Conservation (phyloP, 1,140 invertebrate genomes). For the Drosophila suzukii region DNA sequence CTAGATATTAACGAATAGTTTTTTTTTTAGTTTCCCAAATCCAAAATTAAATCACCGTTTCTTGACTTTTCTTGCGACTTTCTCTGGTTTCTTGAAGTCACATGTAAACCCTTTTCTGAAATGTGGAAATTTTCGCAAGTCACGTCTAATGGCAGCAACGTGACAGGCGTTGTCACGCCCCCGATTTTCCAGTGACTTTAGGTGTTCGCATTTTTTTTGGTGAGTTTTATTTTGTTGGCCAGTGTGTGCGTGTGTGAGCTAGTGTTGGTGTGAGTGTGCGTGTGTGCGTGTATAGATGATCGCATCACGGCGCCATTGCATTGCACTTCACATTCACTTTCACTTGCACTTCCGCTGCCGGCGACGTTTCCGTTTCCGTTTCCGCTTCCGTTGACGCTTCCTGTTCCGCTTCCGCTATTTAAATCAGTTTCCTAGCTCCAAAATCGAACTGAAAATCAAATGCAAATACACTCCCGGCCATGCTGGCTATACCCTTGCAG, state of each 20-base stretch:
- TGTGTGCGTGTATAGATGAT: constrained; percentile 36
- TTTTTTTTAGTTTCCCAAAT: neutral
- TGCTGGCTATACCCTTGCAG: constrained; percentile 6
- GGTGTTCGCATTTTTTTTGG: neutral
- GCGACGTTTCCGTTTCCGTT: constrained; percentile 6
- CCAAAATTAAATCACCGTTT: constrained; percentile 15
- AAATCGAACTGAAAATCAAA: constrained; percentile 16
- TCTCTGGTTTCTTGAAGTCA: neutral
- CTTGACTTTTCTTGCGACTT: constrained; percentile 7
- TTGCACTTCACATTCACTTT: constrained; percentile 55
- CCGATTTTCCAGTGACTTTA: constrained; percentile 31
- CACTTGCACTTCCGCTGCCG: constrained; percentile 43
- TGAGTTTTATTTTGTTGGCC: constrained; percentile 3
- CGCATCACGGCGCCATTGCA: constrained; percentile 48
- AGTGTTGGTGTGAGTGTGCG: constrained; percentile 14
- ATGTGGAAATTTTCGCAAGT: constrained; percentile 31
- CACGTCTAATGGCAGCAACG: constrained; percentile 35
- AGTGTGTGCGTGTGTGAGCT: constrained; percentile 21
- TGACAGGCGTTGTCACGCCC: constrained; percentile 19
- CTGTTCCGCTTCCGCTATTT: constrained; percentile 18
- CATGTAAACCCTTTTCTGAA: constrained; percentile 24
- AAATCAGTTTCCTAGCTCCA: constrained; percentile 21
- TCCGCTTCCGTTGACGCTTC: constrained; percentile 22
- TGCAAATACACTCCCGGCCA: constrained; percentile 2
- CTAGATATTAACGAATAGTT: too few species aligned